Evolutionary conservation across 2,113 vertebrate species (phyloP).

Genomic region (Tympanuchus pallidicinctus): DNA sequence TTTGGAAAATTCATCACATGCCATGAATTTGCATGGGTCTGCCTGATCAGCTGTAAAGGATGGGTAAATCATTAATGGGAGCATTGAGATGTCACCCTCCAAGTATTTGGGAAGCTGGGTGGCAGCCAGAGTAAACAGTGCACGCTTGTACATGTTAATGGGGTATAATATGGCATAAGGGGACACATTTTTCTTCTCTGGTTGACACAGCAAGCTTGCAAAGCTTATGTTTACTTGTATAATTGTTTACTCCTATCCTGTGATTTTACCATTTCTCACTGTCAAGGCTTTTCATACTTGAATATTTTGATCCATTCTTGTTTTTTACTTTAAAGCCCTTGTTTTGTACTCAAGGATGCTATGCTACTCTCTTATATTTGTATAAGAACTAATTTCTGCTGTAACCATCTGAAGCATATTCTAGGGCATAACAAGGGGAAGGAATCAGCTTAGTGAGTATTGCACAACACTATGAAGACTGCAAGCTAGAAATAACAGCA

Average conservation of each 20-base stretch:
- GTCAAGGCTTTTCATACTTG: neutral
- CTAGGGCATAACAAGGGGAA: neutral
- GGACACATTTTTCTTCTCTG: neutral
- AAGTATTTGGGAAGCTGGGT: neutral
- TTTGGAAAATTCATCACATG: constrained; percentile 83
- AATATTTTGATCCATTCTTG: neutral
- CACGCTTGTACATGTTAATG: rapidly evolving
- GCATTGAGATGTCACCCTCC: neutral
- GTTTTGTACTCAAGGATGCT: neutral
- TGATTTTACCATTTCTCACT: neutral
- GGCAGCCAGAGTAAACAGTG: neutral
- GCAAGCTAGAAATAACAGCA: neutral
- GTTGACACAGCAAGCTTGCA: neutral
- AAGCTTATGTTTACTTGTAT: neutral
- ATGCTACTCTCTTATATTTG: neutral
- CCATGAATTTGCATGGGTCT: constrained; percentile 90
- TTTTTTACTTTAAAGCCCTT: neutral
- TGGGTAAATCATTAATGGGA: neutral
- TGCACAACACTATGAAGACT: neutral
- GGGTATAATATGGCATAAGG: neutral
- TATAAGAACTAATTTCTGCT: neutral
- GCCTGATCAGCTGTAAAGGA: constrained; percentile 86
- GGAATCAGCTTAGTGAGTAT: neutral
- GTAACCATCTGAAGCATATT: neutral
- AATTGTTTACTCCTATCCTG: neutral